Conservation (phyloP, 2,888 invertebrate genomes). For the Chelonus formosanus region DNA sequence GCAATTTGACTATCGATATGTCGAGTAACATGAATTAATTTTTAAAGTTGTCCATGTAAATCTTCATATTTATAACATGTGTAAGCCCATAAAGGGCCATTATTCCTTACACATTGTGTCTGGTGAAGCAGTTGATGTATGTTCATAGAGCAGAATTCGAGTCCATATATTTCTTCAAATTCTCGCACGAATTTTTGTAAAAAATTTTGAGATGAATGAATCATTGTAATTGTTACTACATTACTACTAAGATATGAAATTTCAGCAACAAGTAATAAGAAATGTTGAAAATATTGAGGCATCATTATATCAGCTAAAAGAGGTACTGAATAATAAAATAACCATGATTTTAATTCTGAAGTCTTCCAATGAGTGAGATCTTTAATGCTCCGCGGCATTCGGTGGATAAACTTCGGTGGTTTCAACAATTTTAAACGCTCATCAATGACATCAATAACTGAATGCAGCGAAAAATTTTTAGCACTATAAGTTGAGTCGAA, state of each 20-base stretch:
- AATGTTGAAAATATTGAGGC: too few relatives aligned
- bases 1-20: too few relatives aligned
- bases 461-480: constrained; percentile 23
- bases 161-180: constrained; percentile 35
- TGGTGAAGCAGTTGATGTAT: constrained; percentile 37
- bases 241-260: constrained; percentile 29
- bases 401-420: constrained; percentile 35
- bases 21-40: too few relatives aligned
- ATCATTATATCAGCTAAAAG: too few relatives aligned
- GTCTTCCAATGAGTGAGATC: constrained; percentile 36
- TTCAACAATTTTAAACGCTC: constrained; percentile 26
- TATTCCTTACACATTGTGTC: constrained; percentile 20
- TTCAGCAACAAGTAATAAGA: too few relatives aligned
- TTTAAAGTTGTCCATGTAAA: too few relatives aligned
- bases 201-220: constrained; percentile 25
- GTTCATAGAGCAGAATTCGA: constrained; percentile 35
- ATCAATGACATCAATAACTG: constrained; percentile 23
- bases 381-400: constrained; percentile 29
- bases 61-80: constrained; percentile 39
- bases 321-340: constrained; percentile 35
- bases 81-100: constrained; percentile 38
- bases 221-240: constrained; percentile 16
- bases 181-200: constrained; percentile 37
- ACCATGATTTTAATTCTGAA: constrained; percentile 36
- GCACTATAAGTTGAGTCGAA: constrained; percentile 28